Base-by-base conservation (phyloP, 2,888 invertebrate species). In the Drosophila emarginata region DNA sequence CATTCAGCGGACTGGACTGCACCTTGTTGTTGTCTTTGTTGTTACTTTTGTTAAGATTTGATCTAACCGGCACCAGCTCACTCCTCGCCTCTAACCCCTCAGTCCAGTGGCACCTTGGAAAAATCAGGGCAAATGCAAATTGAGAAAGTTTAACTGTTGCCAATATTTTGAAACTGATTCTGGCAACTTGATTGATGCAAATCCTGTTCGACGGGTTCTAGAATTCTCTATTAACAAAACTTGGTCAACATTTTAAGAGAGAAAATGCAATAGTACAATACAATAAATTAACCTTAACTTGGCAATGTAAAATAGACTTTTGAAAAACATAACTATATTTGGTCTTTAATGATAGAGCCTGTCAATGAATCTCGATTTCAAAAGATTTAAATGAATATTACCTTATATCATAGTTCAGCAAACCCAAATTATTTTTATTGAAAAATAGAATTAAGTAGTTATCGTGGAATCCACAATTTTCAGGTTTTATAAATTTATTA, bases 61-160 rank as follows among this genome's bases (percentile, higher is more conserved):
- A 68, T 60, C 61, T 71, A 54, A n/a, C 9, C 7, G 32, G 32
- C 32, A 32, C 11, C 32, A 32, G 32, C 7, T 5, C 28, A 28
- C 57, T 18, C 51, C 53, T 40, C 52, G n/a, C 26, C 39, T 15
- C 53, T 36, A 26, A 36, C 52, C 60, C 15, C 54, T 56, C 61
- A 61, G 45, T 18, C 40, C 40, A 45, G 9, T 18, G 40, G 21
- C 45, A 45, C 45, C 45, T 45, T 21, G 18, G 51, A 11, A 53
- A 87, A 85, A 87, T 79, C 85, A 86, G 85, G 85, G 87, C 87
- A 85, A 67, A 76, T 80, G 74, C 71, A 77, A 79, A 79, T 72
- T 73, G 86, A 78, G 80, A 87, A 85, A 85, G 87, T 87, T 71
- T 63, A 63, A 60, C 67, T 58, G 64, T 69, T 80, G 80, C 53